Conservation (phyloP, 2,888 invertebrate species). For the Corbicula japonica region DNA sequence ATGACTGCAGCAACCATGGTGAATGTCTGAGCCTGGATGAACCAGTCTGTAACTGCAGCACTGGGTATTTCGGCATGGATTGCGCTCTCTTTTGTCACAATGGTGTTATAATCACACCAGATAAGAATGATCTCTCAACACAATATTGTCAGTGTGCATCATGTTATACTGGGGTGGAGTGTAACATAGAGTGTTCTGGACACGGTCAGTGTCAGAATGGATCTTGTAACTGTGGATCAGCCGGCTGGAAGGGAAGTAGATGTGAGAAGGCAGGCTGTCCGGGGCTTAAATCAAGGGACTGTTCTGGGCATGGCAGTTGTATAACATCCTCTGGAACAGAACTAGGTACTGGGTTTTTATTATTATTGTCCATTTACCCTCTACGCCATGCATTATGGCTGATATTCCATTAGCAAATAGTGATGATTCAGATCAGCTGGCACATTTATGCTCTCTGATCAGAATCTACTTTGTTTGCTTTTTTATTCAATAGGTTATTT, state of each 20-base stretch:
- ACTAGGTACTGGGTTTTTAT: slow-evolving; percentile 25
- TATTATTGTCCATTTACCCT: no score
- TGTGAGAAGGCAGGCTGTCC: slow-evolving; percentile 77
- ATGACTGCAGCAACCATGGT: slow-evolving; percentile 72
- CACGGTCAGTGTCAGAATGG: slow-evolving; percentile 60
- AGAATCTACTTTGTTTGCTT: no score
- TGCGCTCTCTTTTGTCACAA: slow-evolving; percentile 55
- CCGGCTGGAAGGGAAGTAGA: slow-evolving; percentile 70
- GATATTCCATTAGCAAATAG: no score
- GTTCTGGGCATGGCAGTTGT: slow-evolving; percentile 73
- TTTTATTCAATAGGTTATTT: no score
- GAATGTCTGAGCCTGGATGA: slow-evolving; percentile 58
- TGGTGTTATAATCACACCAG: slow-evolving; percentile 53
- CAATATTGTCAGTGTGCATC: slow-evolving; percentile 68
- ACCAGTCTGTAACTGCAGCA: slow-evolving; percentile 55
- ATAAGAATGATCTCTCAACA: slow-evolving; percentile 37
- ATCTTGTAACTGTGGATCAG: slow-evolving; percentile 74
- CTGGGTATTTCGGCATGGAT: slow-evolving; percentile 55
- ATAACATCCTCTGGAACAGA: slow-evolving; percentile 28
- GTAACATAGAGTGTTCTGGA: slow-evolving; percentile 51
- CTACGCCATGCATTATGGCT: no score
- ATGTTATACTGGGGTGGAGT: slow-evolving; percentile 70
- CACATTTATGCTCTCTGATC: no score
- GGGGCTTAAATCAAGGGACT: slow-evolving; percentile 64
- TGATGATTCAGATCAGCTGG: no score